Evolutionary conservation across 1,140 invertebrate species (phyloP), one percentile per base, ranked within the genome.

Genomic region (Caenorhabditis latens): DNA sequence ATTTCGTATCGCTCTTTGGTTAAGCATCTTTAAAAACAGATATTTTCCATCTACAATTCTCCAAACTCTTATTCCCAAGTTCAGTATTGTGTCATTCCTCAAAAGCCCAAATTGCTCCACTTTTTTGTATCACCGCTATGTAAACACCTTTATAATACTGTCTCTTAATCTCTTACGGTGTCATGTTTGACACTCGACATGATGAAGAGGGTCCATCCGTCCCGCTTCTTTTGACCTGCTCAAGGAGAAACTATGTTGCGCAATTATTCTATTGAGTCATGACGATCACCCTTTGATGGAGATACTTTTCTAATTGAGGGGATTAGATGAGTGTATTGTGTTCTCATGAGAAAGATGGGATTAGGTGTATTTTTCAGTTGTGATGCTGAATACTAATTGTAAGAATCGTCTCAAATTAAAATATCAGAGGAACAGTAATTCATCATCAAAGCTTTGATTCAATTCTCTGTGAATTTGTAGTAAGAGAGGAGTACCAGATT

Each of bases 141-240:
- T n/a, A 79, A 79, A 79, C 71, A 79, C 50, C 50, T 53, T 16
- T 53, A 48, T 43, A 8, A 71, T 71, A 19, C 24, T 6, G n/a
- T 79, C 71, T 79, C 71, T 79, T 50, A 3, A 11, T 53, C 71
- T 50, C n/a, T 79, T 79, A 46, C 71, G 71, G 71, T 79, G 71
- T 53, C 46, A 79, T 79, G 71, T 79, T 79, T 79, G 71, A 50
- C 71, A 79, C 71, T 79, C n/a, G 71, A 79, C 71, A 79, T 43
- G 71, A n/a, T 79, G 46, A 79, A 79, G 71, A 79, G 71, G 71
- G 71, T 50, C 71, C 71, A 0, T 48, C 65, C 4, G n/a, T 7
- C 50, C 13, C 7, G 32, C 65, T 58, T 58, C 55, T 32, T 2
- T 32, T 58, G 40, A 71, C n/a, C 65, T 9, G 65, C 65, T 46